These are phyloP conservation scores for Salvelinus namaycush DNA, from an alignment of 2,113 vertebrate species.

Conservation along the genomic window DNA sequence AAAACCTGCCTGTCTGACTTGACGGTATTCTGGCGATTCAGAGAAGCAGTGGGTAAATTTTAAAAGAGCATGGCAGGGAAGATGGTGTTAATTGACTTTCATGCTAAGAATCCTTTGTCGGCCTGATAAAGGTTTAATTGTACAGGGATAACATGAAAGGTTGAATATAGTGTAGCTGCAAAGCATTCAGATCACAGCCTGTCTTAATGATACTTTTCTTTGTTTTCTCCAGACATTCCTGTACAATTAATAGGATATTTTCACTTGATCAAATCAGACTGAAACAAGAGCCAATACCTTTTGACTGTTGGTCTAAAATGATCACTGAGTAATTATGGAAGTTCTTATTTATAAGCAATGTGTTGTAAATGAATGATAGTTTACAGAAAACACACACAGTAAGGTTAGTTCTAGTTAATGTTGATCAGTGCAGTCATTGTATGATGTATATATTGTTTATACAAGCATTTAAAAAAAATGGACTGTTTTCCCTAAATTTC, in stretches of 20 bases:
- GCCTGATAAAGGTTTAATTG: not conserved
- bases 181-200: conserved; percentile 38
- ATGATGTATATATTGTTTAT: conserved; percentile 76
- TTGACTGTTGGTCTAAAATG: conserved; percentile 47
- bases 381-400: conserved; percentile 45
- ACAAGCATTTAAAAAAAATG: conserved; percentile 32
- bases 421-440: conserved; percentile 40
- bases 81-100: conserved; percentile 19
- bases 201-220: not conserved
- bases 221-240: conserved; percentile 10
- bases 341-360: conserved; percentile 10
- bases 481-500: conserved; percentile 36
- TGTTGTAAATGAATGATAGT: conserved; percentile 26
- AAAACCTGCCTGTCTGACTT: conserved; percentile 11
- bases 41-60: conserved; percentile 26
- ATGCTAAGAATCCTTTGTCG: conserved; percentile 6
- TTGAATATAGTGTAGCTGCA: conserved; percentile 28
- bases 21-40: conserved; percentile 28
- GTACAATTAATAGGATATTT: conserved; percentile 25
- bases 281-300: conserved; percentile 26
- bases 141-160: conserved; percentile 27
- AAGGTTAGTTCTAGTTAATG: conserved; percentile 39
- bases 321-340: conserved; percentile 1
- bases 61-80: conserved; percentile 30
- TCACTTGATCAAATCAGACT: conserved; percentile 23